phyloP scores from a whole-genome alignment of 2,888 invertebrate genomes.

The Apodemia zela region DNA sequence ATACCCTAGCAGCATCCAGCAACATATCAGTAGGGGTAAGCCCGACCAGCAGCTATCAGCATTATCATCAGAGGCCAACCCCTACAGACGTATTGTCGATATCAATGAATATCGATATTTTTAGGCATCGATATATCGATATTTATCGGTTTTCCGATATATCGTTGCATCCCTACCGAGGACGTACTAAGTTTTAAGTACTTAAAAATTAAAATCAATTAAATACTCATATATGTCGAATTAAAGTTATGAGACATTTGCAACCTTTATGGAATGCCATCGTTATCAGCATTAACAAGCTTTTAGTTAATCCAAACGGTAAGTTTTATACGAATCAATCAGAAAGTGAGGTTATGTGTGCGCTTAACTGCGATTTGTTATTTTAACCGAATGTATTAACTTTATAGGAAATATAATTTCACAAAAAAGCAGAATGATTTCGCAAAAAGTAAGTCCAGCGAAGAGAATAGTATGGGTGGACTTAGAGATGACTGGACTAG shows the following conservation, averaged over 20 bases:
- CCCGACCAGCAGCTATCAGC: no score
- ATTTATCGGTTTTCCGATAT: no score
- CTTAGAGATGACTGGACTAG: slow-evolving; percentile 94
- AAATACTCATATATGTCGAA: no score
- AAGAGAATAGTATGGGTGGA: slow-evolving; percentile 87
- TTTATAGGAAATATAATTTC: background rate
- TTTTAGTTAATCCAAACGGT: background rate
- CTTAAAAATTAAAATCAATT: no score
- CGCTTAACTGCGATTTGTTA: background rate
- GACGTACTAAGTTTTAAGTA: no score
- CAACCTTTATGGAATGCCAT: background rate
- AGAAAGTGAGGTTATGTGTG: background rate
- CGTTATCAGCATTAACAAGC: background rate
- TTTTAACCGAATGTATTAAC: background rate
- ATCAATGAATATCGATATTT: no score
- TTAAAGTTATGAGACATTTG: background rate
- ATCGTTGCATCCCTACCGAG: no score
- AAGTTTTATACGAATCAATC: background rate
- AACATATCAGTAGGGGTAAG: no score
- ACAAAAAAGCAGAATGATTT: slow-evolving; percentile 22
- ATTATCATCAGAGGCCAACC: no score
- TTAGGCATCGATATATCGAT: no score
- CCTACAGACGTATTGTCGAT: no score
- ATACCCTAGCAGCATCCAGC: no score
- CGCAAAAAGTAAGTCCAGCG: slow-evolving; percentile 33